Conservation (phyloP, 2,113 vertebrate genomes). For the Capreolus pygargus region DNA sequence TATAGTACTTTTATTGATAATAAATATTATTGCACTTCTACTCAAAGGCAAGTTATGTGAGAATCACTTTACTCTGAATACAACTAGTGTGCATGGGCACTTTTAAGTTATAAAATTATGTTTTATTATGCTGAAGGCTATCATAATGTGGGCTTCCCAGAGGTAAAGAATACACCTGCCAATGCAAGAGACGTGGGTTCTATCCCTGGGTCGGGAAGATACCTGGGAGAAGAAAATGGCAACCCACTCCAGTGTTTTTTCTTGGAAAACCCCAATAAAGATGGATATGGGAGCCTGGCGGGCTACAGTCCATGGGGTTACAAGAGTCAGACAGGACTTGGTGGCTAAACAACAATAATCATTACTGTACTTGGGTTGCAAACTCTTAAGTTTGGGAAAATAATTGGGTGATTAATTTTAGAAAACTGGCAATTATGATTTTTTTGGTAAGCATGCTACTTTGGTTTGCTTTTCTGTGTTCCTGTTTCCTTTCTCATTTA, state of each 20-base stretch:
- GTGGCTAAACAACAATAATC: neutral
- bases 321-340: neutral
- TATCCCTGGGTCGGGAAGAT: neutral
- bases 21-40: neutral
- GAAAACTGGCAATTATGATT: neutral
- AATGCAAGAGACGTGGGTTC: rapidly evolving
- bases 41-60: neutral
- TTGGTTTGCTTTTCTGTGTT: constrained; percentile 29
- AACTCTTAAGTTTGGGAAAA: neutral
- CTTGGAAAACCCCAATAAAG: neutral
- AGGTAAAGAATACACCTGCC: neutral
- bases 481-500: neutral
- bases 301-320: neutral
- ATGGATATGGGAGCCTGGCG: neutral
- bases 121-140: neutral
- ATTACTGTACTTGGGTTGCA: neutral
- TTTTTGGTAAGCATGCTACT: constrained; percentile 11
- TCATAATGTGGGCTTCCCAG: neutral
- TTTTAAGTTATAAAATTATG: neutral
- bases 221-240: neutral
- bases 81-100: neutral
- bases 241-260: neutral
- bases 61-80: neutral
- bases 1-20: neutral
- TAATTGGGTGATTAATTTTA: neutral